Percentiles rank a stretch among this genome's conserved stretches.
These are phyloP conservation scores for Mesoligia furuncula DNA, from an alignment of 2,888 invertebrate genomes.

Conservation along the genomic window DNA sequence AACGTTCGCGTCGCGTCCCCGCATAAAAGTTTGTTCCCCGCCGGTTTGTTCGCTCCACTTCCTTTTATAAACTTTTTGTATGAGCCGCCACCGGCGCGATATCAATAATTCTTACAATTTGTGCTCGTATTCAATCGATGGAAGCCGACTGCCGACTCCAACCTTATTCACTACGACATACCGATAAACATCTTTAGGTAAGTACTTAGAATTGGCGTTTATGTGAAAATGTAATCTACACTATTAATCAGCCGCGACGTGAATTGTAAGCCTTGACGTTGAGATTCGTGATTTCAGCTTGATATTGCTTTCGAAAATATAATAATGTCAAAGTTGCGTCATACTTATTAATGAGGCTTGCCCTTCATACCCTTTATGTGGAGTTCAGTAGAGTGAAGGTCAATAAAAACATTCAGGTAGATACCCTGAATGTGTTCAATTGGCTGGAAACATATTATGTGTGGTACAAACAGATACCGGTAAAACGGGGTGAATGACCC, in stretches of 20 bases:
- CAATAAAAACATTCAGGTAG: slow-evolving; percentile 7
- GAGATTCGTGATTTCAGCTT: slow-evolving; percentile 57
- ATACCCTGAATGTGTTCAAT: background rate
- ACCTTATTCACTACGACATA: slow-evolving; percentile 68
- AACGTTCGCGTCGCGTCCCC: slow-evolving; percentile 84
- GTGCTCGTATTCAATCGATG: slow-evolving; percentile 78
- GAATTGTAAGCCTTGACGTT: slow-evolving; percentile 56
- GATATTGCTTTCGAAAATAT: slow-evolving; percentile 61
- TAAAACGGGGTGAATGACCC: too few species aligned
- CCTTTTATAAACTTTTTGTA: slow-evolving; percentile 89
- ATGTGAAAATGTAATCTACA: slow-evolving; percentile 60
- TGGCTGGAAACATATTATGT: background rate
- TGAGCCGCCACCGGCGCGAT: slow-evolving; percentile 79
- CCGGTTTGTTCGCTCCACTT: slow-evolving; percentile 89
- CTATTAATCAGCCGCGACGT: slow-evolving; percentile 64
- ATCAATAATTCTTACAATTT: slow-evolving; percentile 89
- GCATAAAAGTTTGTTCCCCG: slow-evolving; percentile 86
- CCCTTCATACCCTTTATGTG: slow-evolving; percentile 48
- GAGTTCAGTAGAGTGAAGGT: slow-evolving; percentile 50
- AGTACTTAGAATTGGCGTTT: slow-evolving; percentile 55
- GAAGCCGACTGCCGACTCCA: slow-evolving; percentile 68
- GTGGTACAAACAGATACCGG: background rate
- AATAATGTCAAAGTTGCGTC: slow-evolving; percentile 56
- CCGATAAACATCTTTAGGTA: slow-evolving; percentile 68
- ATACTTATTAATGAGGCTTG: slow-evolving; percentile 62